phyloP scores from a whole-genome alignment of 1,140 invertebrate species.

The Glossosoma conforme region DNA sequence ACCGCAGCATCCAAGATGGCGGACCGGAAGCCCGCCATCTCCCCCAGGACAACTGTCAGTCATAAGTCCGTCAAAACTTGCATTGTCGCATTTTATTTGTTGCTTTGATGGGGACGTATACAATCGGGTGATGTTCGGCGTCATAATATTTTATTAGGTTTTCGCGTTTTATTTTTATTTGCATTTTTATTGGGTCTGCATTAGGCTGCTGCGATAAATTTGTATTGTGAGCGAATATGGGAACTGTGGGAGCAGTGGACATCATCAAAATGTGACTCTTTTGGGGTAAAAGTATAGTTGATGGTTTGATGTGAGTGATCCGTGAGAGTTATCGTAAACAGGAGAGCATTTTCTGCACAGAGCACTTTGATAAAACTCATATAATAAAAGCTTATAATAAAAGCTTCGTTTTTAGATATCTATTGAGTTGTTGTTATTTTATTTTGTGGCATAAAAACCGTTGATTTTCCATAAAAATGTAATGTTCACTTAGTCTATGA shows the following conservation, averaged over 20 bases:
- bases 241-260: constrained; percentile 21
- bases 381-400: no score
- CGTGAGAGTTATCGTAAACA: no score
- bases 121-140: constrained; percentile 20
- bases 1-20: constrained; percentile 4
- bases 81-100: constrained; percentile 27
- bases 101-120: constrained; percentile 11
- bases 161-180: constrained; percentile 32
- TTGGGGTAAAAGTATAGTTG: constrained; percentile 9
- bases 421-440: no score
- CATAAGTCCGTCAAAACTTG: constrained; percentile 28
- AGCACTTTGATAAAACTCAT: no score
- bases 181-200: constrained; percentile 30
- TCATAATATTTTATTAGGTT: constrained; percentile 32
- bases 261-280: constrained; percentile 22
- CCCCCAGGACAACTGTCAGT: constrained; percentile 23
- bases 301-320: no score
- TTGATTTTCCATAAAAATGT: no score
- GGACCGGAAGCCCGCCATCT: constrained; percentile 13
- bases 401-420: no score
- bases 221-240: constrained; percentile 18
- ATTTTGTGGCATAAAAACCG: no score
- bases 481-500: no score
- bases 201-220: constrained; percentile 26
- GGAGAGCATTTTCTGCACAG: no score